These are phyloP conservation scores for Poecile atricapillus DNA, from an alignment of 2,113 vertebrate species.

Conservation along the genomic window DNA sequence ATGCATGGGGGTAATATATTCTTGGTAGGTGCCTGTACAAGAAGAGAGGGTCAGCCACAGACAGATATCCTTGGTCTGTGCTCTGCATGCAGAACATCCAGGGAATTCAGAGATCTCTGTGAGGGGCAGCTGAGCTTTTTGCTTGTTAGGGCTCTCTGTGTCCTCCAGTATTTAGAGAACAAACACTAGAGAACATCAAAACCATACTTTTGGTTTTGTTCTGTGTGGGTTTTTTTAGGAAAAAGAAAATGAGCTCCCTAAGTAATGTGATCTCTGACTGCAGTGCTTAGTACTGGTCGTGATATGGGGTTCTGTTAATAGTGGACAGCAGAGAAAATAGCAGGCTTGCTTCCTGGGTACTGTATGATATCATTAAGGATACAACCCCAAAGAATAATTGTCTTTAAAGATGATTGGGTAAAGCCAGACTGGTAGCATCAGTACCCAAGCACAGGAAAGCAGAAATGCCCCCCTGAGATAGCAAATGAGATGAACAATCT, in stretches of 20 bases:
- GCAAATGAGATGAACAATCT: background rate
- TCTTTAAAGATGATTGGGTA: background rate
- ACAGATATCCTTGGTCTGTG: background rate
- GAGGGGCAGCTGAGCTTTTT: background rate
- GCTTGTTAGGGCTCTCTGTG: background rate
- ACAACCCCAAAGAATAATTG: background rate
- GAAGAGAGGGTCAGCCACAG: background rate
- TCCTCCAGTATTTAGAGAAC: background rate
- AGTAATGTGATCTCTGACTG: conserved; percentile 19
- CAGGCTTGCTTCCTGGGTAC: background rate
- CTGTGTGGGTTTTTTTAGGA: background rate
- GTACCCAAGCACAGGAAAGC: background rate
- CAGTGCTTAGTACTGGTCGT: background rate
- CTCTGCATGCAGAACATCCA: background rate
- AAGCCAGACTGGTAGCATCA: background rate
- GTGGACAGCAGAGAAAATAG: background rate
- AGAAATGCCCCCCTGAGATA: background rate
- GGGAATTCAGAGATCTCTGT: background rate
- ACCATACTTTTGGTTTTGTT: background rate
- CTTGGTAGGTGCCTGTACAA: background rate
- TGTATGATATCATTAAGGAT: background rate
- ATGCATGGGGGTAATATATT: background rate
- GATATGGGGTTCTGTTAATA: background rate
- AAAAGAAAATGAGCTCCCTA: background rate
- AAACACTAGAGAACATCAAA: background rate